Percentiles rank a stretch among this genome's conserved stretches.
Evolutionary conservation across 2,797 vertebrate genomes (phyloP).

Genomic region (Cryptoprocta ferox): DNA sequence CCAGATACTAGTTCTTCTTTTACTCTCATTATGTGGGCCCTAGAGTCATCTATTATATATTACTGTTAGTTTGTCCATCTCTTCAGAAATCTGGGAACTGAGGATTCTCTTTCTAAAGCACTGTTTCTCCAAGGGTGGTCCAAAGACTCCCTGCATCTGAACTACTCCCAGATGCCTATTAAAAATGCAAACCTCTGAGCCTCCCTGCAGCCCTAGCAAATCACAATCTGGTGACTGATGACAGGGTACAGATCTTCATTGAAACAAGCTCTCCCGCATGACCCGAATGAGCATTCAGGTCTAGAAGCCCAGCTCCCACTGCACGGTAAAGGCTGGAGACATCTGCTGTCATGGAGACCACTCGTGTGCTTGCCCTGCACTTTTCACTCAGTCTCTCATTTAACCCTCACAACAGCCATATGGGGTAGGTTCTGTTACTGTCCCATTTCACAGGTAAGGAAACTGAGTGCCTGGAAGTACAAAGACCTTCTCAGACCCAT

Average conservation of each 20-base stretch:
- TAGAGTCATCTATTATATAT: neutral
- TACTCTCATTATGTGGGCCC: neutral
- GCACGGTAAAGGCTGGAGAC: neutral
- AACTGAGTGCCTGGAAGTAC: neutral
- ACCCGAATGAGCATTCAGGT: neutral
- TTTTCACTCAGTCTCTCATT: neutral
- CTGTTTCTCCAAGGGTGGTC: slow-evolving; percentile 37
- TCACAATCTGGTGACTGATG: neutral
- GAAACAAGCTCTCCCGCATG: neutral
- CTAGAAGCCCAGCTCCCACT: neutral
- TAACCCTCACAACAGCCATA: neutral
- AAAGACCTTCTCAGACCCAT: neutral
- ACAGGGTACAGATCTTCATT: neutral
- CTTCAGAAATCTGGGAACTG: neutral
- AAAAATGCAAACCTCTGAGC: slow-evolving; percentile 21
- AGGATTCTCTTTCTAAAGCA: slow-evolving; percentile 1
- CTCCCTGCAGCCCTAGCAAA: neutral
- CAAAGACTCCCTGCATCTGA: neutral
- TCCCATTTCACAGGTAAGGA: neutral
- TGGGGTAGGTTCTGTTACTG: neutral
- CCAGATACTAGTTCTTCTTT: neutral
- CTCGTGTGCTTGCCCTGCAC: fast-evolving
- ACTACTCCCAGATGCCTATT: slow-evolving; percentile 51
- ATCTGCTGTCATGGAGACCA: neutral
- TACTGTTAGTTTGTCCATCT: neutral